phyloP scores from a whole-genome alignment of 2,888 invertebrate species.

The Latheticus oryzae region DNA sequence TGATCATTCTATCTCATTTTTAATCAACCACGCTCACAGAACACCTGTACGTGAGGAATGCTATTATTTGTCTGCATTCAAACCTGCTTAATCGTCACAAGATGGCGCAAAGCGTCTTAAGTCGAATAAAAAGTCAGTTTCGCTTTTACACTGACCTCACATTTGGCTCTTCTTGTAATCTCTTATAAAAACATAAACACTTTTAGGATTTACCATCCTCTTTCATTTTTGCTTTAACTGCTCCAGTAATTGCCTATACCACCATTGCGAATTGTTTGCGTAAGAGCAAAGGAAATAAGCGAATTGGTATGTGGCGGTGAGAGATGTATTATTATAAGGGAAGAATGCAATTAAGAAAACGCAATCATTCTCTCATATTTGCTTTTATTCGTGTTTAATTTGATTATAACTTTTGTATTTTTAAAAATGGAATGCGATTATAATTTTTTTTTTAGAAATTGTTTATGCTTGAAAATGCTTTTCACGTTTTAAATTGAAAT shows the following conservation, averaged over 20 bases:
- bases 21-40: conserved; percentile 31
- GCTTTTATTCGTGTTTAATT: conserved; percentile 6
- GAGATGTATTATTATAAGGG: conserved; percentile 3
- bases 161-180: no score
- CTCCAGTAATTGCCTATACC: conserved; percentile 13
- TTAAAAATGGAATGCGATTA: conserved; percentile 2
- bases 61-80: conserved; percentile 25
- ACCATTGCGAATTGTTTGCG: conserved; percentile 14
- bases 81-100: not conserved
- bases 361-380: conserved; percentile 1
- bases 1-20: conserved; percentile 36
- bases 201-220: conserved; percentile 17
- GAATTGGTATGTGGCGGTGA: conserved; percentile 1
- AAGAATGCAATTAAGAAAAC: conserved; percentile 18
- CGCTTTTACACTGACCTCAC: no score
- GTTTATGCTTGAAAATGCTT: conserved; percentile 7
- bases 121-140: no score
- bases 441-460: not conserved
- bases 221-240: conserved; percentile 15
- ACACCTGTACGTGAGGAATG: conserved; percentile 35
- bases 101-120: conserved; percentile 15
- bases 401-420: conserved; percentile 7
- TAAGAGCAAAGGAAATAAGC: not conserved
- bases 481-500: conserved; percentile 15
- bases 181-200: no score